Evolutionary conservation across 2,113 vertebrate species (phyloP), one percentile per base, ranked within the genome.

Genomic region (Nibea albiflora): DNA sequence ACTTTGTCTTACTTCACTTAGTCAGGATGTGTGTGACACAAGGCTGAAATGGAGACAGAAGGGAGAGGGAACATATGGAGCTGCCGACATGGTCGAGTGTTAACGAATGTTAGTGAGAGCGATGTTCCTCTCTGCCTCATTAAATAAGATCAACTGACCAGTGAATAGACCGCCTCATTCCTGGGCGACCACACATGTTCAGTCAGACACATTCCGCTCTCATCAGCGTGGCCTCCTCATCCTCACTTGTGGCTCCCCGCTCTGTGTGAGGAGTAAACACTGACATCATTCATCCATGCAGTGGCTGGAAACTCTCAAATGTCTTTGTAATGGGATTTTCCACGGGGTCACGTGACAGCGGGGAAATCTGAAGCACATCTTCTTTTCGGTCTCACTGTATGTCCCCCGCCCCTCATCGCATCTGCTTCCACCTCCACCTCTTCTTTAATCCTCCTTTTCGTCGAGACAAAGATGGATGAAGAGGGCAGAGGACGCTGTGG

Each of bases 191-290:
- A 8, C 50, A 49, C 56, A n/a, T 14, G 42, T 56, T 75, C 70
- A 66, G 3, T 61, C 46, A 24, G 5, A 76, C 31, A 44, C 52
- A 35, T 39, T 66, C 74, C 49, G 31, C 53, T 17, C 28, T 70
- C 58, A 47, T 68, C 17, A 24, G 22, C 26, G 35, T 22, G 49
- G 54, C 76, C 71, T 54, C 52, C n/a, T 56, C 76, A 22, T 10
- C 52, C 62, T 71, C 69, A 57, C n/a, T 56, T 68, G 61, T 35
- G 54, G 56, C 26, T 57, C 52, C 58, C 53, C 11, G 1, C 57
- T 67, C 73, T 31, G 47, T 20, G n/a, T 5, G 62, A 81, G 73
- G 50, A 57, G 56, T 57, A 78, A 66, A 65, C 60, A 75, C 2
- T 42, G 58, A 66, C 46, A 56, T 60, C 53, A 63, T 73, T 73